Conservation (phyloP, 2,888 invertebrate genomes). For the Pollenia griseotomentosa region DNA sequence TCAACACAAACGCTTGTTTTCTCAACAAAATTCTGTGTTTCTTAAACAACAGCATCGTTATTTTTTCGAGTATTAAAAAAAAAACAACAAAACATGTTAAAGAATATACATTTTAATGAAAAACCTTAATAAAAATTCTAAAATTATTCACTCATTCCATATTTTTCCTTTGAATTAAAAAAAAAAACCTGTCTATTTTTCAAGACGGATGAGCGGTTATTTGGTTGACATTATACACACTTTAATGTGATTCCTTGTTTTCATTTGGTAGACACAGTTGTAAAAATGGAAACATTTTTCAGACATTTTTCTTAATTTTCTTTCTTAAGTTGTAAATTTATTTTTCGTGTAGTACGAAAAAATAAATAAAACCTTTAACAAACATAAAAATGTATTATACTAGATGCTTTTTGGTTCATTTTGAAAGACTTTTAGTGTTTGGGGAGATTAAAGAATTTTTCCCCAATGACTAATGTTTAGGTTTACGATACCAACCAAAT, state of each 20-base stretch:
- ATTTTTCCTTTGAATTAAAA: neutral
- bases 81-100: slow-evolving; percentile 12
- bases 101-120: slow-evolving; percentile 55
- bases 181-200: slow-evolving; percentile 32
- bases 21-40: neutral
- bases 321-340: slow-evolving; percentile 67
- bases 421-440: slow-evolving; percentile 66
- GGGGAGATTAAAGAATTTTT: slow-evolving; percentile 64
- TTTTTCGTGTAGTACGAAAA: slow-evolving; percentile 63
- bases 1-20: slow-evolving; percentile 6
- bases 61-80: neutral
- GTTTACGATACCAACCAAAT: slow-evolving; percentile 46
- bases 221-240: slow-evolving; percentile 40
- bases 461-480: slow-evolving; percentile 67
- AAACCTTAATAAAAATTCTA: slow-evolving; percentile 38
- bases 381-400: slow-evolving; percentile 45
- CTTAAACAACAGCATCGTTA: neutral
- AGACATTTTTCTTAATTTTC: slow-evolving; percentile 67
- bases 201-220: slow-evolving; percentile 42
- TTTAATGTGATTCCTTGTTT: slow-evolving; percentile 41
- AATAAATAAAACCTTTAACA: slow-evolving; percentile 21
- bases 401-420: slow-evolving; percentile 22
- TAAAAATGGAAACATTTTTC: slow-evolving; percentile 22
- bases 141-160: neutral
- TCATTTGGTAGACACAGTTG: neutral